These are phyloP conservation scores for Notodromas monacha DNA, from an alignment of 2,888 invertebrate species.

Conservation along the genomic window DNA sequence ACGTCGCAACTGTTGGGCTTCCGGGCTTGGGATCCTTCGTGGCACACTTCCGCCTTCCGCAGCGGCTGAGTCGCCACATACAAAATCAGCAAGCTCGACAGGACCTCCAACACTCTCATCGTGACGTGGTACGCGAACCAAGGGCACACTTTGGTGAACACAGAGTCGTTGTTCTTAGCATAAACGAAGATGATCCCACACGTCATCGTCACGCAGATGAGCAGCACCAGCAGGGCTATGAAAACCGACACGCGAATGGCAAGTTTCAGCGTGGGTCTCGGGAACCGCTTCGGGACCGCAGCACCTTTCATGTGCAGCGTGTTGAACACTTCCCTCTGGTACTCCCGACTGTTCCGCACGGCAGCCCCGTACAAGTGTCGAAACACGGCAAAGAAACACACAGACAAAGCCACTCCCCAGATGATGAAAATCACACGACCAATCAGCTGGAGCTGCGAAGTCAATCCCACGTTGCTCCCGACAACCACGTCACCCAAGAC, in stretches of 20 bases:
- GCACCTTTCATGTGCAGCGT: no score
- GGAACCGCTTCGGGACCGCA: slow-evolving; percentile 13
- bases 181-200: slow-evolving; percentile 37
- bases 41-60: no score
- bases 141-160: slow-evolving; percentile 30
- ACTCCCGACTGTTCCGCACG: not conserved
- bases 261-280: slow-evolving; percentile 29
- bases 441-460: slow-evolving; percentile 18
- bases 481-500: slow-evolving; percentile 36
- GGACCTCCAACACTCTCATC: slow-evolving; percentile 46
- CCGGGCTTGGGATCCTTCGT: no score
- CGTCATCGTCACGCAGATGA: no score
- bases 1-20: no score
- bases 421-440: slow-evolving; percentile 44
- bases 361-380: slow-evolving; percentile 12
- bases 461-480: slow-evolving; percentile 11
- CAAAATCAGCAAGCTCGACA: slow-evolving; percentile 49
- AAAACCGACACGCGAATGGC: slow-evolving; percentile 65
- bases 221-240: slow-evolving; percentile 44
- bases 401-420: slow-evolving; percentile 44
- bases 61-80: slow-evolving; percentile 45
- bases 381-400: slow-evolving; percentile 30
- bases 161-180: slow-evolving; percentile 11
- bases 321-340: no score
- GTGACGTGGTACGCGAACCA: slow-evolving; percentile 72